Evolutionary conservation across 2,888 invertebrate species (phyloP), one percentile per base, ranked within the genome.

Genomic region (Mesorhabditis spiculigera): DNA sequence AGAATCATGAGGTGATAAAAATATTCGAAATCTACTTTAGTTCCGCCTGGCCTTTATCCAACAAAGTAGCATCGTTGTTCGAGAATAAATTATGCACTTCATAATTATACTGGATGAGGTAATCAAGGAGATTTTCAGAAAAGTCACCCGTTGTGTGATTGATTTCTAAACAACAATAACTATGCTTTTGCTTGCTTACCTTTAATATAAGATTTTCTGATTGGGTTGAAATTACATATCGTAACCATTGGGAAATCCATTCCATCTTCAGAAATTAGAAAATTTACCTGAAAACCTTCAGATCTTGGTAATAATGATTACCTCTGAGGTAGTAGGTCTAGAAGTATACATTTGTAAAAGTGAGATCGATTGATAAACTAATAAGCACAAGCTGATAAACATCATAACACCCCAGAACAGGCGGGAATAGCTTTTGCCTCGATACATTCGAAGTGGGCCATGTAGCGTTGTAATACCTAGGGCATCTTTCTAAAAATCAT

Each of bases 391-490:
- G 5, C 73, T 68, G n/a, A 71, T 42, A n/a, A 71, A 65, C 13
- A 72, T 70, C 45, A 74, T 70, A 42, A 70, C 41, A 42, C 73
- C 72, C 77, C 77, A 78, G 71, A 78, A 75, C 6, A 68, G 43
- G 5, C 69, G 50, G 10, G 71, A 71, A 43, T 65, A 74, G 66
- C 71, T 50, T 65, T 76, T 76, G 6, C 78, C 76, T 50, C 73
- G 68, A 73, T 81, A 83, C 63, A 84, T 76, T 45, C 84, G 72
- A 63, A 81, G 74, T 5, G 82, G 79, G 50, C 84, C 84, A 72
- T 84, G 84, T 10, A 84, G 67, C 44, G 84, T 81, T 8, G 84
- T 81, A 6, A 81, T 81, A 43, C 81, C 83, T 83, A 66, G 16
- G 77, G 71, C 13, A 58, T 58, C 3, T 50, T 13, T 68, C 64